Percentiles rank a stretch among this genome's conserved stretches.
Evolutionary conservation across 2,888 invertebrate genomes (phyloP).

Genomic region (Ernsta delagoae): DNA sequence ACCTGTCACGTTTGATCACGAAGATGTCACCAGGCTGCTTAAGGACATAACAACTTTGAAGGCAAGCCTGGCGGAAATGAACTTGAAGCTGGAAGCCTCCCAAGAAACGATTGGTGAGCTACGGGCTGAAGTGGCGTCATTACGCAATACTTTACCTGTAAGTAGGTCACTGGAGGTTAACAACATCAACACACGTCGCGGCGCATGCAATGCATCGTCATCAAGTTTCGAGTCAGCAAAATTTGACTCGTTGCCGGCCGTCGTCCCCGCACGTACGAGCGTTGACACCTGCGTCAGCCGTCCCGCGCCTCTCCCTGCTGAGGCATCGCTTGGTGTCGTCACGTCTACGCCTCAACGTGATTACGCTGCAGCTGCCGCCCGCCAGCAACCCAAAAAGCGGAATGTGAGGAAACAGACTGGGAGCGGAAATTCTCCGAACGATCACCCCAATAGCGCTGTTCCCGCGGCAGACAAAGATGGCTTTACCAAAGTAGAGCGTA

Average conservation of each 20-base stretch:
- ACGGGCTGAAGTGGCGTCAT: conserved; percentile 10
- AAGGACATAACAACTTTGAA: not conserved
- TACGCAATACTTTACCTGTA: conserved; percentile 2
- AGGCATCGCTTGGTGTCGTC: not conserved
- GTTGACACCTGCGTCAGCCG: not conserved
- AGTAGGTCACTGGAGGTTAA: not conserved
- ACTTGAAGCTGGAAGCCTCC: conserved; percentile 10
- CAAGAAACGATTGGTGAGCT: not conserved
- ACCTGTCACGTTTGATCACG: conserved; percentile 5
- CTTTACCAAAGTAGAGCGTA: no score
- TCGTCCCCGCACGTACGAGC: not conserved
- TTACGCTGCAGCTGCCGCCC: conserved; percentile 32
- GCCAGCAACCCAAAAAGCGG: no score
- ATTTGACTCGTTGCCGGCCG: conserved; percentile 2
- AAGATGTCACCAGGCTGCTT: conserved; percentile 8
- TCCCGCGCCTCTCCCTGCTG: not conserved
- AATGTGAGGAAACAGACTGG: no score
- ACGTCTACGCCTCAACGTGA: not conserved
- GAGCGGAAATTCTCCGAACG: no score
- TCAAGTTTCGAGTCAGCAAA: not conserved
- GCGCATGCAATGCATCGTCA: not conserved
- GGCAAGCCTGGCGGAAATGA: not conserved
- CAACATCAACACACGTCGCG: conserved; percentile 4
- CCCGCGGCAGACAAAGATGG: no score
- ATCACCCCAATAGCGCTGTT: no score